phyloP scores from a whole-genome alignment of 1,140 invertebrate genomes.

The Lepidurus arcticus region DNA sequence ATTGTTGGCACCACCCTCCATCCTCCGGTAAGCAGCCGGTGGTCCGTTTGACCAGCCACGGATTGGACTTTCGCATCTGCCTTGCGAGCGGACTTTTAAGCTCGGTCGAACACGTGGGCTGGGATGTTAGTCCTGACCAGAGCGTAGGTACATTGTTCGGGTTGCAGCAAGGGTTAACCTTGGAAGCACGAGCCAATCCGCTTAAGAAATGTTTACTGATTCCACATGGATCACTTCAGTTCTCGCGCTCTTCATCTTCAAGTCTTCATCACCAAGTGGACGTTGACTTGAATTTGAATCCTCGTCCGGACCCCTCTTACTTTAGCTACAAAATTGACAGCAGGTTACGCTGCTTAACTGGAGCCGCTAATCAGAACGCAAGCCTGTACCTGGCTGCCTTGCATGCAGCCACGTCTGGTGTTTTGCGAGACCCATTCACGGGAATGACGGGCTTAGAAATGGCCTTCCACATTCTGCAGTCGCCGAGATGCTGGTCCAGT shows the following conservation, averaged over 20 bases:
- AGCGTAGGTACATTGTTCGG: not conserved
- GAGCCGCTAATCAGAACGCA: not conserved
- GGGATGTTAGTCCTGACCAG: not conserved
- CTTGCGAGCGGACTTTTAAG: not conserved
- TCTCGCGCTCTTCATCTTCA: not conserved
- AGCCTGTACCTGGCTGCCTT: conserved; percentile 30
- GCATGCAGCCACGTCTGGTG: conserved; percentile 31
- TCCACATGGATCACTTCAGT: not conserved
- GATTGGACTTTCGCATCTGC: not conserved
- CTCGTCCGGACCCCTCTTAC: not conserved
- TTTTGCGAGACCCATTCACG: conserved; percentile 33
- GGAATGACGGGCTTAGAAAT: conserved; percentile 34
- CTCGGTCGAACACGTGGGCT: not conserved
- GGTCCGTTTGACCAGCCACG: not conserved
- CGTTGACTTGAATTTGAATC: too few relatives aligned
- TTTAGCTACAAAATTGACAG: conserved; percentile 27
- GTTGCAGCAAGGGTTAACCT: not conserved
- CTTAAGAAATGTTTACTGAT: not conserved
- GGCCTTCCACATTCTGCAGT: conserved; percentile 29
- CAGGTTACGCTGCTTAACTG: not conserved
- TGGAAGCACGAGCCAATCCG: not conserved
- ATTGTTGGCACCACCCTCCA: not conserved
- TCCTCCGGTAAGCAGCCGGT: not conserved
- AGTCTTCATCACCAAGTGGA: conserved; percentile 17
- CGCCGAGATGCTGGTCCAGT: conserved; percentile 25